These are phyloP conservation scores for Agrotis ipsilon DNA, from an alignment of 2,888 invertebrate species.

Conservation along the genomic window DNA sequence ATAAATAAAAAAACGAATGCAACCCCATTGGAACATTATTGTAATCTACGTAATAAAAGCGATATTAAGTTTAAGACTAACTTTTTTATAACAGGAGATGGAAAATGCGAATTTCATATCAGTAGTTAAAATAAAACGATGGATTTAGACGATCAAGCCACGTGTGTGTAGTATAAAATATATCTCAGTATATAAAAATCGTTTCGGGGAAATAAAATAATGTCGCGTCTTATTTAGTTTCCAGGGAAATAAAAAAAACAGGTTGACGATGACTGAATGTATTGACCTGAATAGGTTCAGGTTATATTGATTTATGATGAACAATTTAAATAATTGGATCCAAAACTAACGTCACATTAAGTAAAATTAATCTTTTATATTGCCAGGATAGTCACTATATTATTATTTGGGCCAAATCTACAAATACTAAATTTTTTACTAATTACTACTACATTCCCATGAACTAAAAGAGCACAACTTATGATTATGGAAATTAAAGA, in stretches of 20 bases:
- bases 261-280: background rate
- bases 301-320: background rate
- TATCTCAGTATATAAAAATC: constrained; percentile 62
- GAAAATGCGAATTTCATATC: constrained; percentile 88
- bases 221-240: constrained; percentile 16
- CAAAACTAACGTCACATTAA: too few species aligned
- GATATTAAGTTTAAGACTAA: constrained; percentile 87
- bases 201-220: constrained; percentile 34
- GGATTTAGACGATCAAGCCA: constrained; percentile 80
- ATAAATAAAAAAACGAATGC: constrained; percentile 67
- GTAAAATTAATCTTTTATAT: too few species aligned
- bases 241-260: background rate
- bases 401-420: too few species aligned
- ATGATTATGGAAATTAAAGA: background rate
- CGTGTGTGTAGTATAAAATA: constrained; percentile 77
- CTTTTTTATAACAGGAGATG: constrained; percentile 86
- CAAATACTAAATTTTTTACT: too few species aligned
- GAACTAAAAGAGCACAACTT: too few species aligned
- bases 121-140: constrained; percentile 88
- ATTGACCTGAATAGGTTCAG: background rate
- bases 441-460: too few species aligned
- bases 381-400: too few species aligned
- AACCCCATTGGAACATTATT: constrained; percentile 81
- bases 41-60: constrained; percentile 89
- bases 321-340: too few species aligned